A percentile compares a stretch with the other conserved stretches of the same genome.
phyloP scores from a whole-genome alignment of 2,113 vertebrate species.

The Crotalus tigris region DNA sequence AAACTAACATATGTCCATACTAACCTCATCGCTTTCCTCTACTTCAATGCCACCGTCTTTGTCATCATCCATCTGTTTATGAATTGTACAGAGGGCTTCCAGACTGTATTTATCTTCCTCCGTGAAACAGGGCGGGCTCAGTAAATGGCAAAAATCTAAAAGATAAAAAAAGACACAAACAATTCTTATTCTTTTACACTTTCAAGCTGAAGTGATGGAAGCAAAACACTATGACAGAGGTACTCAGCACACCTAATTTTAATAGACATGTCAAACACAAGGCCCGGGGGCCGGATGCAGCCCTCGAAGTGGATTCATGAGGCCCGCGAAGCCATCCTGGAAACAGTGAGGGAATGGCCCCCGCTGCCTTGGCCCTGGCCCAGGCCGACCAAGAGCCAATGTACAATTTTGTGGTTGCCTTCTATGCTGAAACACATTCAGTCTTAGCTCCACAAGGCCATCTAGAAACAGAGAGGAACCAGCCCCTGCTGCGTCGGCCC shows the following conservation, averaged over 20 bases:
- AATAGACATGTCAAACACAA: background rate
- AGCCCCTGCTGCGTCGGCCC: too few species aligned
- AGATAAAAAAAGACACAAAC: constrained; percentile 8
- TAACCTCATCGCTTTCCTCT: constrained; percentile 97
- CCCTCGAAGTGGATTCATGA: too few species aligned
- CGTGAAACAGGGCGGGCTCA: constrained; percentile 88
- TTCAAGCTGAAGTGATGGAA: background rate
- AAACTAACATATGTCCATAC: constrained; percentile 39
- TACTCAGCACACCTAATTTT: background rate
- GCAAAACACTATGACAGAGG: background rate
- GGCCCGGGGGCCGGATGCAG: too few species aligned
- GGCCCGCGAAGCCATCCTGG: too few species aligned
- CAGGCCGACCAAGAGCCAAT: too few species aligned
- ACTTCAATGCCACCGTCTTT: constrained; percentile 97
- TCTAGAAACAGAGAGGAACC: too few species aligned
- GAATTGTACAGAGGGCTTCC: constrained; percentile 93
- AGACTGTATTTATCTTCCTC: constrained; percentile 92
- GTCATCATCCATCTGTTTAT: constrained; percentile 98
- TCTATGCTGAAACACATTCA: too few species aligned
- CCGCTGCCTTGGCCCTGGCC: too few species aligned
- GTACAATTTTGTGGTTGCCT: too few species aligned
- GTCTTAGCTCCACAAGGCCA: too few species aligned
- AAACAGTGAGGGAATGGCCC: too few species aligned
- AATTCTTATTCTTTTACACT: background rate
- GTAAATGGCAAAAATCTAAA: constrained; percentile 84